Evolutionary conservation across 2,888 invertebrate species (phyloP).

Genomic region (Drosophila birchii): DNA sequence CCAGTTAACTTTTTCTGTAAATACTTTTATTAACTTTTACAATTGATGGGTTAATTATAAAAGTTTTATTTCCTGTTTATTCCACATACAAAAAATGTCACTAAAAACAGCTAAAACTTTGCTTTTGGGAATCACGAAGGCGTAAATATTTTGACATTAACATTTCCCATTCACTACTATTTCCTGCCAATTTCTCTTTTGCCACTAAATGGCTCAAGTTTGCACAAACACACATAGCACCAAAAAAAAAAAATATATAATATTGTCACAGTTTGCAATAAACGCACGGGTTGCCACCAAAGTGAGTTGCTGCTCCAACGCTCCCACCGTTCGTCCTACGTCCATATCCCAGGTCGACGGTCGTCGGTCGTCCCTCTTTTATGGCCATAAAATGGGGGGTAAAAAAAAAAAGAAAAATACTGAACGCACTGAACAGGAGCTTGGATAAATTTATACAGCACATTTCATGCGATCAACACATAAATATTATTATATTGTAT

Average conservation of each 20-base stretch:
- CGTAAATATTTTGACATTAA: slow-evolving; percentile 16
- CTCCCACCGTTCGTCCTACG: background rate
- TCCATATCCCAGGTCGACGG: background rate
- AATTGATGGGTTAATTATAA: background rate
- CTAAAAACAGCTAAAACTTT: background rate
- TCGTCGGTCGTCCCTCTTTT: slow-evolving; percentile 16
- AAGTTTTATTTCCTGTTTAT: background rate
- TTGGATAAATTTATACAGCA: slow-evolving; percentile 74
- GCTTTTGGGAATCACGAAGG: slow-evolving; percentile 12
- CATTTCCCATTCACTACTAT: slow-evolving; percentile 51
- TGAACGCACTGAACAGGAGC: slow-evolving; percentile 60
- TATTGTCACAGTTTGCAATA: slow-evolving; percentile 77
- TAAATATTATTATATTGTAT: slow-evolving; percentile 72
- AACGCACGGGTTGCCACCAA: slow-evolving; percentile 52
- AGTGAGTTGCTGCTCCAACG: slow-evolving; percentile 14
- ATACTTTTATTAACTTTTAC: background rate
- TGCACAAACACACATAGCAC: slow-evolving; percentile 1
- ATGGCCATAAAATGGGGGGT: slow-evolving; percentile 51
- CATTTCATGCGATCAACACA: slow-evolving; percentile 80
- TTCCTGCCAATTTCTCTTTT: slow-evolving; percentile 59
- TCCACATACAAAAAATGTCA: background rate
- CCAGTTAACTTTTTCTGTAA: background rate
- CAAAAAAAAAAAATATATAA: slow-evolving; percentile 28
- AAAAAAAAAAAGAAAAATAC: background rate
- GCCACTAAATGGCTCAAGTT: slow-evolving; percentile 22